A percentile compares a stretch with the other conserved stretches of the same genome.
Evolutionary conservation across 2,797 vertebrate genomes (phyloP).

Genomic region (Synaphobranchus kaupii): DNA sequence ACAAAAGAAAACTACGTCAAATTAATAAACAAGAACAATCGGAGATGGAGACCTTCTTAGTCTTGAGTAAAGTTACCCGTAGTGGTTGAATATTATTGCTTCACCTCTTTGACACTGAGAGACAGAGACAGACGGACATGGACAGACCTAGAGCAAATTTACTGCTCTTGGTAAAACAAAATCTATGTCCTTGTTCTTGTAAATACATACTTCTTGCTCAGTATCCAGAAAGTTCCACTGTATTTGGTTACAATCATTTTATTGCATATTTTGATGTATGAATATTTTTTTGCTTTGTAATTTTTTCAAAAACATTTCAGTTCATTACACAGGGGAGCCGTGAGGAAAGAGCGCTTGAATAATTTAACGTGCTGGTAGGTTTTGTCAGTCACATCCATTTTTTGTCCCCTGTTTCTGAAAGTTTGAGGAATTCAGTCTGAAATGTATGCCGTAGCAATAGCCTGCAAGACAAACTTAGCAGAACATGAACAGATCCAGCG

Average conservation of each 20-base stretch:
- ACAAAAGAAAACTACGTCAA: background rate
- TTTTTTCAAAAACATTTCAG: constrained; percentile 25
- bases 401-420: background rate
- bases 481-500: background rate
- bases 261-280: background rate
- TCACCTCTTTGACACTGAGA: background rate
- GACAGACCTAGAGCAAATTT: background rate
- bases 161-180: background rate
- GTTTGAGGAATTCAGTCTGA: background rate
- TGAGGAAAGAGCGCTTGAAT: constrained; percentile 19
- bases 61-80: background rate
- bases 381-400: constrained; percentile 9
- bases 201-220: background rate
- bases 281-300: constrained; percentile 1
- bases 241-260: background rate
- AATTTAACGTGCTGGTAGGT: constrained; percentile 13
- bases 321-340: background rate
- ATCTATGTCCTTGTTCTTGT: background rate
- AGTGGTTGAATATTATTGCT: background rate
- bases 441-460: background rate
- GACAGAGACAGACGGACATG: background rate
- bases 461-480: background rate
- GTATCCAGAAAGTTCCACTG: background rate
- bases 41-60: background rate
- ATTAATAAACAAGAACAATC: background rate